phyloP scores from a whole-genome alignment of 2,888 invertebrate genomes.

The Drosophila nigritarsus region DNA sequence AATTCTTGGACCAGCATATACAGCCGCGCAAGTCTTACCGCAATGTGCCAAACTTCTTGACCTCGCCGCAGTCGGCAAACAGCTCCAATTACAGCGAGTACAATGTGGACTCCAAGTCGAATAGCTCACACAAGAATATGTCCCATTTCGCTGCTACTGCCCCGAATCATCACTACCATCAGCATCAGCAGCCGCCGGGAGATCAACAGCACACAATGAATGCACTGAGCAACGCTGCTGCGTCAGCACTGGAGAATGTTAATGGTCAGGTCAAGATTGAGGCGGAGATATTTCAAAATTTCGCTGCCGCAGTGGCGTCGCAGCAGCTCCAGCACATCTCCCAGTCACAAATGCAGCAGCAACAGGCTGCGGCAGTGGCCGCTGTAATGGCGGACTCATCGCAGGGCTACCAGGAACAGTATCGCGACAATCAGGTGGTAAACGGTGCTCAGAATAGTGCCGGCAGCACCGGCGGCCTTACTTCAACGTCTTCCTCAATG shows the following conservation, averaged over 20 bases:
- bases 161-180: slow-evolving; percentile 74
- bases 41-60: slow-evolving; percentile 83
- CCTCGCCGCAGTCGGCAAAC: slow-evolving; percentile 83
- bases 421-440: slow-evolving; percentile 62
- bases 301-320: slow-evolving; percentile 83
- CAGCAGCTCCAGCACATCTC: slow-evolving; percentile 82
- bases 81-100: slow-evolving; percentile 83
- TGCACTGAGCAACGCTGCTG: slow-evolving; percentile 73
- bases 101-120: slow-evolving; percentile 84
- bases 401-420: slow-evolving; percentile 79
- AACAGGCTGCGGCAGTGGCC: slow-evolving; percentile 70
- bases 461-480: slow-evolving; percentile 70
- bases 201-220: slow-evolving; percentile 77
- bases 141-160: slow-evolving; percentile 61
- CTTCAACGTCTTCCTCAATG: slow-evolving; percentile 85
- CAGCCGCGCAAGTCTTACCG: slow-evolving; percentile 85
- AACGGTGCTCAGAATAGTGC: slow-evolving; percentile 55
- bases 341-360: slow-evolving; percentile 76
- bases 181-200: slow-evolving; percentile 45
- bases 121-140: slow-evolving; percentile 83
- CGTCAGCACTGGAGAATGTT: slow-evolving; percentile 72
- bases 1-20: slow-evolving; percentile 85
- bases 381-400: slow-evolving; percentile 77
- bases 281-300: slow-evolving; percentile 83
- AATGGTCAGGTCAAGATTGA: slow-evolving; percentile 82